Conservation (phyloP, 2,797 vertebrate genomes). For the Erethizon dorsatum region DNA sequence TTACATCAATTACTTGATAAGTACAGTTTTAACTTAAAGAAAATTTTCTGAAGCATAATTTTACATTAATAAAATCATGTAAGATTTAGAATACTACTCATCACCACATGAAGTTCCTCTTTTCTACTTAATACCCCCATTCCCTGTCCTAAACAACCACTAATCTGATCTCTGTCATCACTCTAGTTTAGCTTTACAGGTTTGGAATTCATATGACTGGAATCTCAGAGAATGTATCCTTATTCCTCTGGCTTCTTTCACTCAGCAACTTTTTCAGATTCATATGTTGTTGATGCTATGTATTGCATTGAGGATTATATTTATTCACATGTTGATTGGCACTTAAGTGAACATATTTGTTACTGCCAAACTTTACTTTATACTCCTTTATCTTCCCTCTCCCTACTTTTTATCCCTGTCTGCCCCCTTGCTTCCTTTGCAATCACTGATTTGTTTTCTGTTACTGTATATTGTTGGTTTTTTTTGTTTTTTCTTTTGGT, state of each 20-base stretch:
- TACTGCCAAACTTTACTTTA: not conserved
- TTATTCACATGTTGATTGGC: not conserved
- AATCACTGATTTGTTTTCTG: conserved; percentile 15
- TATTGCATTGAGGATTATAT: not conserved
- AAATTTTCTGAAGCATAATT: not conserved
- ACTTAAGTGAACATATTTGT: not conserved
- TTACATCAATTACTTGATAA: conserved; percentile 1
- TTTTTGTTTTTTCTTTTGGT: not conserved
- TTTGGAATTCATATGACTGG: conserved; percentile 27
- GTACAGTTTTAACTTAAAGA: conserved; percentile 36
- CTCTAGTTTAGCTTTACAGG: conserved; percentile 1
- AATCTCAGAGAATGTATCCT: not conserved
- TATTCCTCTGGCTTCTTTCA: not conserved
- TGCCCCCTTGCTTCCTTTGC: not conserved
- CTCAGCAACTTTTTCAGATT: conserved; percentile 15
- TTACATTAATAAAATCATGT: not conserved
- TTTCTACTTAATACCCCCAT: not conserved
- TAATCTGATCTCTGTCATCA: conserved; percentile 16
- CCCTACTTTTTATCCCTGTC: not conserved
- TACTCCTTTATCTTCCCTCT: not conserved
- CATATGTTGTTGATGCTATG: not conserved
- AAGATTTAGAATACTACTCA: not conserved
- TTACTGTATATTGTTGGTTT: conserved; percentile 1
- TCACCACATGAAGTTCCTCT: not conserved
- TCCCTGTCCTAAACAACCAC: not conserved